Evolutionary conservation across 2,113 vertebrate species (phyloP).

Genomic region (Ellobius talpinus): DNA sequence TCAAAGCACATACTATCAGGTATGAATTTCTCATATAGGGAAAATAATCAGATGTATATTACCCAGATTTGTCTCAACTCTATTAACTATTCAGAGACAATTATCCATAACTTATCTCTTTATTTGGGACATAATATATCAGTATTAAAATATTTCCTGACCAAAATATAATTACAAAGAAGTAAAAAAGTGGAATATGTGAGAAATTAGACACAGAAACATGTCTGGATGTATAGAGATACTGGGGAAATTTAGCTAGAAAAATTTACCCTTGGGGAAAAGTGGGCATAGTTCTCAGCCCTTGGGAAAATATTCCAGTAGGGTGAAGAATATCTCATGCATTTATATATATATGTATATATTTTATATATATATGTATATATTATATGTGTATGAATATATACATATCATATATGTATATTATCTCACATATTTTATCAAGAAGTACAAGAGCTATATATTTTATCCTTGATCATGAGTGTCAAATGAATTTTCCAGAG

Average conservation of each 20-base stretch:
- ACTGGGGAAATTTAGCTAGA: background rate
- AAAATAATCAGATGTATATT: background rate
- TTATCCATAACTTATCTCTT: background rate
- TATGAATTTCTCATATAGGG: background rate
- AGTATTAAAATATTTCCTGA: background rate
- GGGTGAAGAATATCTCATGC: background rate
- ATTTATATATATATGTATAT: no score
- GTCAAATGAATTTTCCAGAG: constrained; percentile 80
- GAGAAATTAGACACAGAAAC: background rate
- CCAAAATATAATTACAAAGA: background rate
- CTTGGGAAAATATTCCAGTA: constrained; percentile 45
- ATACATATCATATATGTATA: no score
- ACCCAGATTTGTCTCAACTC: background rate
- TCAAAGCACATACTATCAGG: background rate
- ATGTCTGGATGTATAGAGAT: background rate
- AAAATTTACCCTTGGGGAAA: background rate
- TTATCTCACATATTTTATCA: background rate
- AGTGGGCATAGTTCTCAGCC: background rate
- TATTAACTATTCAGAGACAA: constrained; percentile 12
- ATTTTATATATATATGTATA: no score
- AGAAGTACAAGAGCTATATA: constrained; percentile 31
- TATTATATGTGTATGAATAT: no score
- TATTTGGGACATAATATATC: background rate
- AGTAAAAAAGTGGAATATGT: background rate
- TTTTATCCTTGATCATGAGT: constrained; percentile 78